Evolutionary conservation across 2,797 vertebrate genomes (phyloP).

Genomic region (Anguilla obscura): DNA sequence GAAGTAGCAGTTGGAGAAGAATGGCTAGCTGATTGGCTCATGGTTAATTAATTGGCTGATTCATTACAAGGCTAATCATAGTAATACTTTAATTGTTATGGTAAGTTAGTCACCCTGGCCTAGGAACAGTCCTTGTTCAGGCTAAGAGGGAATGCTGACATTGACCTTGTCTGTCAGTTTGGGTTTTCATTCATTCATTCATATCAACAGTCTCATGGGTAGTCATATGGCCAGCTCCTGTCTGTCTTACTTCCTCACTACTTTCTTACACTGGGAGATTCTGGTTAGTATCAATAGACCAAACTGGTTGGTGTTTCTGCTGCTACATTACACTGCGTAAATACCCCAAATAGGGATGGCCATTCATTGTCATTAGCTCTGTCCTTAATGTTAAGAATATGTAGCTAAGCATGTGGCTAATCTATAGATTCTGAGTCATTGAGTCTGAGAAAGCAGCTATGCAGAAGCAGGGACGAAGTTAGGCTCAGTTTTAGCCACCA

Average conservation of each 20-base stretch:
- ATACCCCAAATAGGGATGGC: background rate
- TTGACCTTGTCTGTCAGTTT: background rate
- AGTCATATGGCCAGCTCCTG: no score
- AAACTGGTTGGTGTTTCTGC: background rate
- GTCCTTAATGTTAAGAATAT: background rate
- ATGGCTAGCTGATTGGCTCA: background rate
- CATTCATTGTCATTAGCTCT: background rate
- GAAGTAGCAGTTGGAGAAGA: background rate
- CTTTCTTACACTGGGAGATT: no score
- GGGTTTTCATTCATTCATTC: background rate
- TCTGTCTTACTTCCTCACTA: no score
- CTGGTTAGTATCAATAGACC: no score
- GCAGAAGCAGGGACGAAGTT: background rate
- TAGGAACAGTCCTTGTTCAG: background rate
- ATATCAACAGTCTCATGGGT: background rate
- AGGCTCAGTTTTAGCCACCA: background rate
- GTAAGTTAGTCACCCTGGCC: no score
- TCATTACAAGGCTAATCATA: slow-evolving; percentile 32
- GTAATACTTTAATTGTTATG: slow-evolving; percentile 18
- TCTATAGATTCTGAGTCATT: slow-evolving; percentile 39
- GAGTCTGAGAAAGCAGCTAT: background rate
- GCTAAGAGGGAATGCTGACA: background rate
- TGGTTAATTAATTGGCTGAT: slow-evolving; percentile 28
- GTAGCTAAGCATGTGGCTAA: background rate
- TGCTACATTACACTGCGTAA: background rate